Percentiles rank a stretch among this genome's conserved stretches.
These are phyloP conservation scores for Chrysogorgia sp. DNA, from an alignment of 92 coral and sea anemone genomes.

Conservation along the genomic window DNA sequence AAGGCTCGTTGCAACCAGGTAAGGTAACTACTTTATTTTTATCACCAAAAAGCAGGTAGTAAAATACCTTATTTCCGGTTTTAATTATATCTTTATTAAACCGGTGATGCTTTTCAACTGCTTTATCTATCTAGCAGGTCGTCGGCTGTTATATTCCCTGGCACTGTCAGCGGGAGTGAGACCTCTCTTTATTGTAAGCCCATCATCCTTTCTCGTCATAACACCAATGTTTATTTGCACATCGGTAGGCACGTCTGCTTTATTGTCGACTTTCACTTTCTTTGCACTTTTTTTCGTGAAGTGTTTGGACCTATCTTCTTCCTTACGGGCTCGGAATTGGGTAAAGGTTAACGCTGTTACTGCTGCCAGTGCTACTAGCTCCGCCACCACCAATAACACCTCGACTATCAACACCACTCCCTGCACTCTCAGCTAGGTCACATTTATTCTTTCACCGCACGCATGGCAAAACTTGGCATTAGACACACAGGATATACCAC, in stretches of 20 bases:
- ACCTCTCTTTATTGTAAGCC: constrained; percentile 60
- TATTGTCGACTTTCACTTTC: constrained; percentile 7
- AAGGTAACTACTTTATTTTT: constrained; percentile 56
- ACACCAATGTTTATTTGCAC: constrained; percentile 29
- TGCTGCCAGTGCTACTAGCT: not conserved
- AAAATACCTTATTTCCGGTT: constrained; percentile 57
- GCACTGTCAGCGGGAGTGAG: constrained; percentile 65
- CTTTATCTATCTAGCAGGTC: constrained; percentile 71
- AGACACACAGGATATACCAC: constrained; percentile 8
- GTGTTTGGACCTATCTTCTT: constrained; percentile 8
- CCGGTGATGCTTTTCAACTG: constrained; percentile 67
- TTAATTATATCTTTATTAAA: constrained; percentile 64
- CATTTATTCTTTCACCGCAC: not conserved
- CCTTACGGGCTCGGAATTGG: constrained; percentile 29
- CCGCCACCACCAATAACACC: not conserved
- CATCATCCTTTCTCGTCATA: constrained; percentile 52
- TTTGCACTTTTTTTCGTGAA: not conserved
- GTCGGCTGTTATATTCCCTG: constrained; percentile 53
- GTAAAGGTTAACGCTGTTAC: constrained; percentile 6
- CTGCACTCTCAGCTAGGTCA: not conserved
- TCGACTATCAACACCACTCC: not conserved
- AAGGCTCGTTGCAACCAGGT: constrained; percentile 68
- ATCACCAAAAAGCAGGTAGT: constrained; percentile 59
- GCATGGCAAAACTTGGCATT: constrained; percentile 7
- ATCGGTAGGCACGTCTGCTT: not conserved